phyloP scores from a whole-genome alignment of 2,797 vertebrate genomes.

The Streptopelia turtur region DNA sequence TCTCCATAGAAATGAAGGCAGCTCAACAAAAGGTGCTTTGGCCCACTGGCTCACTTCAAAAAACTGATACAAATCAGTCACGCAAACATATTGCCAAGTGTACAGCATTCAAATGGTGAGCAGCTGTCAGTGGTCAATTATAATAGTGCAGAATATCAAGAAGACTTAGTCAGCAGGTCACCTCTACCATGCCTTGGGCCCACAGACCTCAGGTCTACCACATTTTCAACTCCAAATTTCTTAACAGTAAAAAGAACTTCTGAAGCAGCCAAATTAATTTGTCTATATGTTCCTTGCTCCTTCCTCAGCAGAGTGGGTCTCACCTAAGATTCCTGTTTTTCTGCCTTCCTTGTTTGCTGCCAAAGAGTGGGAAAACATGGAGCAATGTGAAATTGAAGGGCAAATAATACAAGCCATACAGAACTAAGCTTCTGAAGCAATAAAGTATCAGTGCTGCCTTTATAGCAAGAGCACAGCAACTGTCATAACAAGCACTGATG shows the following conservation, averaged over 20 bases:
- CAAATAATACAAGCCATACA: background rate
- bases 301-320: background rate
- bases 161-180: background rate
- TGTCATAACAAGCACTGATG: background rate
- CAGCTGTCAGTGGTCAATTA: background rate
- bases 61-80: accelerated
- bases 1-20: background rate
- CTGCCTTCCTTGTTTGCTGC: background rate
- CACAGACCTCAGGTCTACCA: background rate
- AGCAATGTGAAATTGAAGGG: background rate
- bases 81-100: background rate
- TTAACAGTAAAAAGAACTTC: background rate
- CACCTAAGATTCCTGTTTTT: background rate
- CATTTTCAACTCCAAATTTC: background rate
- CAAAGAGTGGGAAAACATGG: background rate
- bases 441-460: background rate
- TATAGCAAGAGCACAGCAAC: background rate
- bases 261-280: background rate
- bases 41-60: background rate
- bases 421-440: background rate
- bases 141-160: background rate
- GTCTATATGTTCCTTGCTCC: background rate
- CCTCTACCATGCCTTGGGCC: accelerated
- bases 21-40: background rate
- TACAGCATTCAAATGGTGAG: background rate